Conservation (phyloP, 53 echinoderm and acorn worm species). For the Zoroaster sp. region DNA sequence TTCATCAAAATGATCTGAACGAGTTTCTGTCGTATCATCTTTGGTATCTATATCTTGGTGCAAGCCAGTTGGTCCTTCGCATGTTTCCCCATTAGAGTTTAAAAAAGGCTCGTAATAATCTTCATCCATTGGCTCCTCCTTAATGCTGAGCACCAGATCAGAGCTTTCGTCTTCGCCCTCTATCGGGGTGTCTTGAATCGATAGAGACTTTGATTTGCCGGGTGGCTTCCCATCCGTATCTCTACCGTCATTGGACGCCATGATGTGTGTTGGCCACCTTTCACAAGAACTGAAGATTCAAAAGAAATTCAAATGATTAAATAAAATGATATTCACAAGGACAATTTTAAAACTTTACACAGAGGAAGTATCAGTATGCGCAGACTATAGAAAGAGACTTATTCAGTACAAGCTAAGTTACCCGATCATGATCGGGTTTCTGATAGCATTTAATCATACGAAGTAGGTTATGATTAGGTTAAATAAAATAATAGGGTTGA, state of each 20-base stretch:
- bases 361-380: not conserved
- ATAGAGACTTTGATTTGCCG: not conserved
- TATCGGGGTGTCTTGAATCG: not conserved
- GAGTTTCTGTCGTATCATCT: not conserved
- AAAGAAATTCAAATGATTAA: too few relatives aligned
- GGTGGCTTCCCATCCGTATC: not conserved
- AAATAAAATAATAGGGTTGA: too few relatives aligned
- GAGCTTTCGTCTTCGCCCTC: slow-evolving; percentile 17
- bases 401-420: too few relatives aligned
- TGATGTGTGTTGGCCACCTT: not conserved
- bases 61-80: not conserved
- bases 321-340: too few relatives aligned
- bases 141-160: slow-evolving; percentile 5
- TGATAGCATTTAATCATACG: too few relatives aligned
- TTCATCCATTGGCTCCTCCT: slow-evolving; percentile 24
- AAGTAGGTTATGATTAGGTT: too few relatives aligned
- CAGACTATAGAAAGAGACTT: not conserved
- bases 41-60: not conserved
- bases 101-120: not conserved
- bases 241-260: not conserved
- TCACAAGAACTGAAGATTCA: slow-evolving; percentile 8
- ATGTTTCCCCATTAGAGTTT: not conserved
- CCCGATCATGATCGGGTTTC: too few relatives aligned
- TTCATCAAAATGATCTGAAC: not conserved
- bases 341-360: too few relatives aligned